These are phyloP conservation scores for Siphamia tubifer DNA, from an alignment of 2,113 vertebrate species.

Conservation along the genomic window DNA sequence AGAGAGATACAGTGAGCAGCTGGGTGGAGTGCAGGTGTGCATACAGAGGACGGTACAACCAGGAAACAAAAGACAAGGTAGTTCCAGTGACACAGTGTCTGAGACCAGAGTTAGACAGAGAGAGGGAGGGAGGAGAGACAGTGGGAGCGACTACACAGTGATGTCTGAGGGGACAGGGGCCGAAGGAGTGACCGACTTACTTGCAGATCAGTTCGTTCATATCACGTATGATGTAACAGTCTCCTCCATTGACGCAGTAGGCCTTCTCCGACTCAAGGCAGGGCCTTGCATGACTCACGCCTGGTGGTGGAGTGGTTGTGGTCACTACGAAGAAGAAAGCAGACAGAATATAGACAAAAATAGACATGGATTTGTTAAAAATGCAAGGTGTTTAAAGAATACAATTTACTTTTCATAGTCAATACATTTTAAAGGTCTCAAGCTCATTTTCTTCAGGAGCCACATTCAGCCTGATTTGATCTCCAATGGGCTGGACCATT, in stretches of 20 bases:
- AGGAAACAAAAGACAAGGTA: slow-evolving; percentile 21
- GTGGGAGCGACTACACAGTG: slow-evolving; percentile 15
- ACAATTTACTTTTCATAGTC: neutral
- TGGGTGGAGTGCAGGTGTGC: slow-evolving; percentile 1
- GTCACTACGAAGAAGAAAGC: slow-evolving; percentile 39
- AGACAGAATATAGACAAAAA: neutral
- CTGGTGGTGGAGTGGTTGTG: slow-evolving; percentile 88
- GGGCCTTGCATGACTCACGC: slow-evolving; percentile 91
- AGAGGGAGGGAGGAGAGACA: slow-evolving; percentile 38
- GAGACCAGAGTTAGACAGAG: slow-evolving; percentile 19
- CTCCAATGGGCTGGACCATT: too few relatives aligned
- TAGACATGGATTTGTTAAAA: neutral
- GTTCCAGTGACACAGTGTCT: slow-evolving; percentile 20
- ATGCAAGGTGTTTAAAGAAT: neutral
- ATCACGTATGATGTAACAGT: slow-evolving; percentile 99
- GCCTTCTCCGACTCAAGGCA: slow-evolving; percentile 96
- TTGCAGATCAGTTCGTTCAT: slow-evolving; percentile 98
- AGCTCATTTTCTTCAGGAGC: too few relatives aligned
- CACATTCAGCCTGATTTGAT: too few relatives aligned
- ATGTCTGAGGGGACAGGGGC: slow-evolving; percentile 22
- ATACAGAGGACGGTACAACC: neutral
- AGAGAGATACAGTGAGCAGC: neutral
- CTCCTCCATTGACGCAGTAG: slow-evolving; percentile 94
- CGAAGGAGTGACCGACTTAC: slow-evolving; percentile 81
- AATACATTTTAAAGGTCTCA: neutral